Conservation (phyloP, 2,888 invertebrate species). For the Spodoptera littoralis region DNA sequence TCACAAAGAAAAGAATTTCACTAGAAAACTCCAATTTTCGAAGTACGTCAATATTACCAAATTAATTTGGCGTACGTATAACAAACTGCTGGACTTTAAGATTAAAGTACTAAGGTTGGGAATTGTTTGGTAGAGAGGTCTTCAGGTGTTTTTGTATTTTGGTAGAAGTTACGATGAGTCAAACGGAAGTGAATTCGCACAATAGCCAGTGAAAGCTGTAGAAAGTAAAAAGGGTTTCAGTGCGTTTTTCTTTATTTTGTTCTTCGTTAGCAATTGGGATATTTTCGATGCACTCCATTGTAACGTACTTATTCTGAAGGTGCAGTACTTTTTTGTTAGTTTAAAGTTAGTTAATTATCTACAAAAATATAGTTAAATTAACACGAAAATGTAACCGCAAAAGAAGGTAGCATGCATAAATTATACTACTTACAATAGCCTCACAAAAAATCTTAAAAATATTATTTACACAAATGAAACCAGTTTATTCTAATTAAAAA, state of each 20-base stretch:
- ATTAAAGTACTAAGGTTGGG: neutral
- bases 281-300: constrained; percentile 23
- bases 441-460: too few species aligned
- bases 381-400: too few species aligned
- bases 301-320: neutral
- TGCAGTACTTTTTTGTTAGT: neutral
- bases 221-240: constrained; percentile 26
- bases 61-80: neutral
- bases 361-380: too few species aligned
- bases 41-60: constrained; percentile 44
- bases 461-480: too few species aligned
- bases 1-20: constrained; percentile 32
- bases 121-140: constrained; percentile 3
- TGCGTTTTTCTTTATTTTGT: constrained; percentile 28
- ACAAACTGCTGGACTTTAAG: neutral
- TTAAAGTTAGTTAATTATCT: too few species aligned
- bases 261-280: constrained; percentile 15
- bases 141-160: neutral
- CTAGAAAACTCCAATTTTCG: constrained; percentile 48
- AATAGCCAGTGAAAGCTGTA: constrained; percentile 42
- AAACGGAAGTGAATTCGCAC: constrained; percentile 43
- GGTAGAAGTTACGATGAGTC: constrained; percentile 26
- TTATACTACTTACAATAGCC: too few species aligned
- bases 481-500: too few species aligned
- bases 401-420: too few species aligned